Evolutionary conservation across 2,797 vertebrate genomes (phyloP).

Genomic region (Paramormyrops hopkinsi): DNA sequence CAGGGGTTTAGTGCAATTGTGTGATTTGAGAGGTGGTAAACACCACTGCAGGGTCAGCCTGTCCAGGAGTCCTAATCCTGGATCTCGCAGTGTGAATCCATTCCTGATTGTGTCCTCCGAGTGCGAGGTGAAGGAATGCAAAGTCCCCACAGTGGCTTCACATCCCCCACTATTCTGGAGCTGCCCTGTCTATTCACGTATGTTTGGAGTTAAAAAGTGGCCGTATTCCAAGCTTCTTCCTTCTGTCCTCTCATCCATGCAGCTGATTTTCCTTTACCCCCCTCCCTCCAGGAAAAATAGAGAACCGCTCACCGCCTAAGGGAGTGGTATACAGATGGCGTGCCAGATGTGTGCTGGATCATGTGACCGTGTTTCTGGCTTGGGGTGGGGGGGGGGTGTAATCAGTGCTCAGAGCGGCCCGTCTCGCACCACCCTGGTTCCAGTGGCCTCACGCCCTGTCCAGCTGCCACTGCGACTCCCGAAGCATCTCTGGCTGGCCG

Average conservation of each 20-base stretch:
- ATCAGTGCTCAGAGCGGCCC: constrained; percentile 24
- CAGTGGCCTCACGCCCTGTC: constrained; percentile 68
- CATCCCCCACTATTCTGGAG: background rate
- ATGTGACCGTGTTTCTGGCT: constrained; percentile 52
- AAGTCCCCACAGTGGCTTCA: background rate
- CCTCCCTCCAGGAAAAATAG: constrained; percentile 54
- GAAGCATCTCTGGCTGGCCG: constrained; percentile 60
- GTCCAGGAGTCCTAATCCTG: background rate
- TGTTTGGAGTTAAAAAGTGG: background rate
- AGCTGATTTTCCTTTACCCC: constrained; percentile 13
- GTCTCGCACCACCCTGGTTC: constrained; percentile 60
- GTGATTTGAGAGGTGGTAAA: background rate
- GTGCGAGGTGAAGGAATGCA: background rate
- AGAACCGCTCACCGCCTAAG: constrained; percentile 65
- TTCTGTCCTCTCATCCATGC: background rate
- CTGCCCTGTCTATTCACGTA: background rate
- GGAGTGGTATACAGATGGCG: constrained; percentile 64
- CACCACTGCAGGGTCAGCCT: background rate
- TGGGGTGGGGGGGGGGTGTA: constrained; percentile 14
- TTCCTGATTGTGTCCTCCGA: background rate
- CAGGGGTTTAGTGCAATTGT: background rate
- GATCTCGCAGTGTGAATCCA: background rate
- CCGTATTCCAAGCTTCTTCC: background rate
- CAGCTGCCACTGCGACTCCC: constrained; percentile 72
- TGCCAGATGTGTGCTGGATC: constrained; percentile 66